phyloP scores from a whole-genome alignment of 1,140 invertebrate species.

The Agrypnia vestita region DNA sequence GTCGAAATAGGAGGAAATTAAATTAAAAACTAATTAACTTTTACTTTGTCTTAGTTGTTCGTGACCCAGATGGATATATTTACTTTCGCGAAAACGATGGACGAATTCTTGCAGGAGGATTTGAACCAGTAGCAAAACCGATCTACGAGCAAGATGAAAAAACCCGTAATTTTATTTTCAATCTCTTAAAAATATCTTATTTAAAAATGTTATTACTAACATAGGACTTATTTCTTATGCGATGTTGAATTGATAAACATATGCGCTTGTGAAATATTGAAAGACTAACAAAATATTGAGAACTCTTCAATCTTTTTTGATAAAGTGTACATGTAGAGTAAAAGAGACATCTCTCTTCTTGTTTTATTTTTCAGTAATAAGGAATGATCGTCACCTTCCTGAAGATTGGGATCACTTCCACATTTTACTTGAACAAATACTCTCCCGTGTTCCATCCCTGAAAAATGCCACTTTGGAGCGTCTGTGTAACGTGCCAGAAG shows the following conservation, averaged over 20 bases:
- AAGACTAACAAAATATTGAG: background rate
- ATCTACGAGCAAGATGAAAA: conserved; percentile 87
- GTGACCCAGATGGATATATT: conserved; percentile 91
- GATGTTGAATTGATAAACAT: too few relatives aligned
- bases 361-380: conserved; percentile 41
- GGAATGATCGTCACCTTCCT: conserved; percentile 75
- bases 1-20: background rate
- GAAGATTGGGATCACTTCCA: conserved; percentile 98
- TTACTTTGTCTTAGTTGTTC: conserved; percentile 77
- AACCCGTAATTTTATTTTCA: conserved; percentile 69
- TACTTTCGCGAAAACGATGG: conserved; percentile 90
- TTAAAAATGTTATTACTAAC: too few relatives aligned
- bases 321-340: background rate
- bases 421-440: conserved; percentile 87
- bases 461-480: conserved; percentile 82
- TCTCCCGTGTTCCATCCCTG: conserved; percentile 88
- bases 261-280: background rate
- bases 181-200: too few relatives aligned
- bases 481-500: conserved; percentile 91
- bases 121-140: conserved; percentile 90
- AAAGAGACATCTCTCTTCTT: background rate
- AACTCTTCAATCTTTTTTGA: too few relatives aligned
- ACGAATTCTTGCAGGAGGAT: conserved; percentile 87
- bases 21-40: background rate
- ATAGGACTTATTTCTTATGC: too few relatives aligned